Evolutionary conservation across 2,113 vertebrate genomes (phyloP).

Genomic region (Danio rerio): GRCz12tu NC_133190.1:29682001-29682500

Average conservation of each 20-base stretch:
- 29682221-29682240: conserved; percentile 31
- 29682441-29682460: conserved; percentile 37
- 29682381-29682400: conserved; percentile 6
- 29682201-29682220: conserved; percentile 13
- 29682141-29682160: background rate
- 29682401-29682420: conserved; percentile 43
- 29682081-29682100: background rate
- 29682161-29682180: conserved; percentile 10
- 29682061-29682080: background rate
- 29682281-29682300: background rate
- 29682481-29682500: conserved; percentile 49
- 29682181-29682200: conserved; percentile 25
- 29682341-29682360: conserved; percentile 38
- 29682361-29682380: conserved; percentile 27
- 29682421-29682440: conserved; percentile 41
- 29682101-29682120: background rate
- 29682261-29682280: background rate
- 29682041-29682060: conserved; percentile 12
- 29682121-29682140: background rate
- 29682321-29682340: conserved; percentile 22
- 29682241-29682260: background rate
- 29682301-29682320: conserved; percentile 34
- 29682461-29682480: conserved; percentile 46
- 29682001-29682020: background rate
- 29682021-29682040: background rate